A percentile compares a stretch with the other conserved stretches of the same genome.
Evolutionary conservation across 2,113 vertebrate species (phyloP).

Genomic region (Myotis davidii): DNA sequence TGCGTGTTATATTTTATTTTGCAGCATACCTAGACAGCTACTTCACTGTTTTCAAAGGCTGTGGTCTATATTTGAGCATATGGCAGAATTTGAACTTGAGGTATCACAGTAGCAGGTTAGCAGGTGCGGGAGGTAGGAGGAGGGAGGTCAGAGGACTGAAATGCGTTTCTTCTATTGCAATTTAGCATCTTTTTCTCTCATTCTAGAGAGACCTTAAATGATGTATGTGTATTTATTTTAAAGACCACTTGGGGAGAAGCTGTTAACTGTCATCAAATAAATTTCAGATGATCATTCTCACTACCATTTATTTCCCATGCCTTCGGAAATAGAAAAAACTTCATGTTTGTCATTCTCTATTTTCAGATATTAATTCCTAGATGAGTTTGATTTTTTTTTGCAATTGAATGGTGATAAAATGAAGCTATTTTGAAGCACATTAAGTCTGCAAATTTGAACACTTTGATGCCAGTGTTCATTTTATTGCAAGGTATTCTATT

Average conservation of each 20-base stretch:
- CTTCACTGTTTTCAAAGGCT: neutral
- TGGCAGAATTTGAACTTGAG: neutral
- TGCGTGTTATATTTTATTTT: neutral
- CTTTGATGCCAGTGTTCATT: slow-evolving; percentile 78
- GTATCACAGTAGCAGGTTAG: neutral
- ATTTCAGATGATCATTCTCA: slow-evolving; percentile 65
- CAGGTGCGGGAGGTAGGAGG: neutral
- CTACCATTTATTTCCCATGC: slow-evolving; percentile 35
- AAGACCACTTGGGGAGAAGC: slow-evolving; percentile 41
- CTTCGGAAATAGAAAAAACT: slow-evolving; percentile 53
- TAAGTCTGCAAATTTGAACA: slow-evolving; percentile 80
- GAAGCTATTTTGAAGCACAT: slow-evolving; percentile 79
- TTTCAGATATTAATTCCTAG: slow-evolving; percentile 63
- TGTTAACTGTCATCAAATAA: slow-evolving; percentile 64
- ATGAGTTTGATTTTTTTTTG: slow-evolving; percentile 69
- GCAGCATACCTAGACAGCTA: neutral
- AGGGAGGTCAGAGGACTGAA: neutral
- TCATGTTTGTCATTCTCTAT: slow-evolving; percentile 55
- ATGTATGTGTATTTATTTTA: slow-evolving; percentile 44
- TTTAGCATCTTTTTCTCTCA: neutral
- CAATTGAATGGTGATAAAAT: slow-evolving; percentile 78
- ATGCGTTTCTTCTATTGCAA: neutral
- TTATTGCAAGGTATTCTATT: slow-evolving; percentile 82
- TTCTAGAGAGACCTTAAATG: neutral
- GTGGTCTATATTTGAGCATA: neutral